phyloP scores from a whole-genome alignment of 1,140 invertebrate species.

The Zaprionus nigranus region DNA sequence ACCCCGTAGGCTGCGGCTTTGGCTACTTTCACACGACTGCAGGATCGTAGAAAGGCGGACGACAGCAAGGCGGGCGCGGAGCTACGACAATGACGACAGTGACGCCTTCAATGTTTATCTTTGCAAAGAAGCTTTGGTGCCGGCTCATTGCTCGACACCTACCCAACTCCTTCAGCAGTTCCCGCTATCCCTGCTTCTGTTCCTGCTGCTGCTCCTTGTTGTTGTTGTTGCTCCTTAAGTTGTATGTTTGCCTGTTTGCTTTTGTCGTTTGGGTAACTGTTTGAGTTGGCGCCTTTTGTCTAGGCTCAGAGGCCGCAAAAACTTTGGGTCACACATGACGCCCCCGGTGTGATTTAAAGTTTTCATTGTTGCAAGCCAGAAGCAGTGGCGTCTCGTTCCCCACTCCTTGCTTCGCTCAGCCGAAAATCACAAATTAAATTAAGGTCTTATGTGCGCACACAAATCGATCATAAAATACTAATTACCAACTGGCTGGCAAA shows the following conservation, averaged over 20 bases:
- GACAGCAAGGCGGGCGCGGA: background rate
- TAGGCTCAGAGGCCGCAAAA: constrained; percentile 56
- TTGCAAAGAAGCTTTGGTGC: constrained; percentile 56
- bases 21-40: constrained; percentile 67
- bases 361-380: constrained; percentile 35
- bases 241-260: constrained; percentile 60
- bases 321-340: constrained; percentile 56
- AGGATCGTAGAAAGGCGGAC: constrained; percentile 44
- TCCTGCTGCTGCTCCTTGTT: background rate
- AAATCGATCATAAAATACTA: constrained; percentile 83
- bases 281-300: constrained; percentile 71
- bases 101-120: constrained; percentile 61
- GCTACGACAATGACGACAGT: constrained; percentile 11
- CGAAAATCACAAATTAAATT: constrained; percentile 72
- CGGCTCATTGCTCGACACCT: constrained; percentile 14
- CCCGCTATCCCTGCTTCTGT: background rate
- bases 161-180: background rate
- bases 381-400: background rate
- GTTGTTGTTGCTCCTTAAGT: constrained; percentile 54
- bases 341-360: constrained; percentile 51
- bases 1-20: constrained; percentile 73
- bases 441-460: constrained; percentile 69
- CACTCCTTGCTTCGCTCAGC: background rate
- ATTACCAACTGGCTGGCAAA: constrained; percentile 57
- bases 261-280: constrained; percentile 67